phyloP scores from a whole-genome alignment of 2,113 vertebrate species.

The Rattus norvegicus region GRCr8 NC_086026.1:58301001-58301500 shows the following conservation, averaged over 20 bases:
- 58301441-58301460: no score
- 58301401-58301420: constrained; percentile 1
- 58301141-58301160: neutral
- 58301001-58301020: neutral
- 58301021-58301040: neutral
- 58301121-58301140: neutral
- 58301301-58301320: neutral
- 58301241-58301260: constrained; percentile 35
- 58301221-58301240: neutral
- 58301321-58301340: neutral
- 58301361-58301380: constrained; percentile 25
- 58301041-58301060: neutral
- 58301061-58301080: neutral
- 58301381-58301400: constrained; percentile 12
- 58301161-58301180: constrained; percentile 19
- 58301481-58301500: neutral
- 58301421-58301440: neutral
- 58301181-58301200: constrained; percentile 18
- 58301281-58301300: constrained; percentile 21
- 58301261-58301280: constrained; percentile 33
- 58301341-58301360: constrained; percentile 7
- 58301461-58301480: no score
- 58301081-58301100: neutral
- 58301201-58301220: neutral
- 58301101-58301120: neutral